Evolutionary conservation across 2,888 invertebrate species (phyloP).

Genomic region (Cataglyphis albicans): DNA sequence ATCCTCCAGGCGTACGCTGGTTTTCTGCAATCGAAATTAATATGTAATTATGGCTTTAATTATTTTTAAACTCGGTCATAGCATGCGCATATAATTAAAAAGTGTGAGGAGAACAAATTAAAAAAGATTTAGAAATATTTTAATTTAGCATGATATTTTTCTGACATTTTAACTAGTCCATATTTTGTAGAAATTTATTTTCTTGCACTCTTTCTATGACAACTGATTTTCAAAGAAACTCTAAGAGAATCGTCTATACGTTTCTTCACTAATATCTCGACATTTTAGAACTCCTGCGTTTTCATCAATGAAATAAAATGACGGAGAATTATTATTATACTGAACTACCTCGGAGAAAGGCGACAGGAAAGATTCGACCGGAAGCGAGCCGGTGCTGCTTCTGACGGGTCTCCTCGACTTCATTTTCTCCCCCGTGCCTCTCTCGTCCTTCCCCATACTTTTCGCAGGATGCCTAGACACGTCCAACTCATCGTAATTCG

Average conservation of each 20-base stretch:
- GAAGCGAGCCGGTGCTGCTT: constrained; percentile 77
- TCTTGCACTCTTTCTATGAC: not conserved
- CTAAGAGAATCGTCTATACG: not conserved
- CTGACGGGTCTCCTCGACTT: constrained; percentile 77
- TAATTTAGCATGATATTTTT: not conserved
- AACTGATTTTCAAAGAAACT: not conserved
- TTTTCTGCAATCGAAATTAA: constrained; percentile 67
- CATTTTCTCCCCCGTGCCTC: constrained; percentile 71
- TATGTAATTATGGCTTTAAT: not conserved
- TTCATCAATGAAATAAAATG: constrained; percentile 20
- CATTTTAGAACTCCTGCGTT: not conserved
- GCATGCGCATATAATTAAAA: not conserved
- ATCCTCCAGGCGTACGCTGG: constrained; percentile 85
- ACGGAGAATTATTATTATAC: constrained; percentile 26
- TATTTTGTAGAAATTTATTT: not conserved
- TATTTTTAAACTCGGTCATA: not conserved
- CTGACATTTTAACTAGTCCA: not conserved
- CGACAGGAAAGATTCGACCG: constrained; percentile 69
- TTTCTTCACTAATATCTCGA: not conserved
- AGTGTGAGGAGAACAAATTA: not conserved
- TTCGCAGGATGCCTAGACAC: constrained; percentile 73
- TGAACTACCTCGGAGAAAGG: constrained; percentile 73
- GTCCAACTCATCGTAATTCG: constrained; percentile 87
- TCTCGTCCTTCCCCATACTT: constrained; percentile 74
- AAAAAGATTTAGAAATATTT: not conserved